phyloP scores from a whole-genome alignment of 2,797 vertebrate species.

The Aeoliscus strigatus region DNA sequence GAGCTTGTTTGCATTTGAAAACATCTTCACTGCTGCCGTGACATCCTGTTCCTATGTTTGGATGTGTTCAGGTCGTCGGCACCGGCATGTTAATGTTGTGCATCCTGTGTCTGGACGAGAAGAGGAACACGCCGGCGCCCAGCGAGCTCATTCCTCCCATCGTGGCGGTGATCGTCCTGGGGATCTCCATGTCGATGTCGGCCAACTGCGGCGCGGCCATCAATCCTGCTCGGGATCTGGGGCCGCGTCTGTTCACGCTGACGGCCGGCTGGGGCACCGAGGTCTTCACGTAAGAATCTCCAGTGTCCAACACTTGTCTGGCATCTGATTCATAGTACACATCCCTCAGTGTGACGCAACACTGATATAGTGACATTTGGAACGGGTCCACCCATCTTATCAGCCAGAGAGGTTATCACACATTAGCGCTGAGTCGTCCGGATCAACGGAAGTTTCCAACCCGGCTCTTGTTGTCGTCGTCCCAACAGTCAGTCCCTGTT shows the following conservation, averaged over 20 bases:
- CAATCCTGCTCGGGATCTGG: conserved; percentile 84
- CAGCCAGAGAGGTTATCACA: too few relatives aligned
- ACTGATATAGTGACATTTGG: too few relatives aligned
- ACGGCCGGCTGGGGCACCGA: conserved; percentile 83
- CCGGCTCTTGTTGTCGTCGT: too few relatives aligned
- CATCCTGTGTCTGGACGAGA: conserved; percentile 74
- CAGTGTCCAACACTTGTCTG: not conserved
- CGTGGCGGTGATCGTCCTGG: conserved; percentile 74
- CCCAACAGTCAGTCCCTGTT: too few relatives aligned
- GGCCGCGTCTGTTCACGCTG: conserved; percentile 83
- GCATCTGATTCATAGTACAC: too few relatives aligned
- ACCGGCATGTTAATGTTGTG: conserved; percentile 75
- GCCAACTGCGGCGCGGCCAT: conserved; percentile 81
- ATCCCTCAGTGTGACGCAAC: too few relatives aligned
- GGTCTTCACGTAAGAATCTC: conserved; percentile 81
- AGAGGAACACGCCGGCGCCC: conserved; percentile 74
- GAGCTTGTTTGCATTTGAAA: too few relatives aligned
- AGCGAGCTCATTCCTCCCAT: conserved; percentile 71
- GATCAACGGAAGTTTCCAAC: too few relatives aligned
- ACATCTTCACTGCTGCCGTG: too few relatives aligned
- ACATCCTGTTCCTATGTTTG: not conserved
- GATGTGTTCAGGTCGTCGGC: conserved; percentile 73
- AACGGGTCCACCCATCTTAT: too few relatives aligned
- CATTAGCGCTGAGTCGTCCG: too few relatives aligned
- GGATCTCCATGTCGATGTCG: conserved; percentile 77